Conservation (phyloP, 2,888 invertebrate genomes). For the Linnaemya vulpina region DNA sequence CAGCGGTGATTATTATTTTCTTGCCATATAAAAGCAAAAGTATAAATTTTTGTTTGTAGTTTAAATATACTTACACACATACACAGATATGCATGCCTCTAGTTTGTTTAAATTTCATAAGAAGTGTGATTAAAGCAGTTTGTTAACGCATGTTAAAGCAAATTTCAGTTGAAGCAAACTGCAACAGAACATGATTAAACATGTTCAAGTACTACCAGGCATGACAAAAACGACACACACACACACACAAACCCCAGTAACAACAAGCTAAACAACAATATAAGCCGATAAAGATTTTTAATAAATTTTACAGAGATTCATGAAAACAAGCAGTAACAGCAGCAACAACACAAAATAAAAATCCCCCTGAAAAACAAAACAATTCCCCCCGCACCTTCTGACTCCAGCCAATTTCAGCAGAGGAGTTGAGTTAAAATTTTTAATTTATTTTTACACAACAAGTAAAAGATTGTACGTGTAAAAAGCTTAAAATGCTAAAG, state of each 20-base stretch:
- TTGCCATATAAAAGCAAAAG: slow-evolving; percentile 3
- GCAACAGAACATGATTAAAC: slow-evolving; percentile 50
- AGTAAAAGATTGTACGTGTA: background rate
- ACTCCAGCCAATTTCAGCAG: background rate
- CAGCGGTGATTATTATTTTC: slow-evolving; percentile 30
- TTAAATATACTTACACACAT: background rate
- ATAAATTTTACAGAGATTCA: slow-evolving; percentile 15
- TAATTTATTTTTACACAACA: background rate
- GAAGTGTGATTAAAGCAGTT: slow-evolving; percentile 31
- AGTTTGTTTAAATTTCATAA: slow-evolving; percentile 34
- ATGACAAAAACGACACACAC: slow-evolving; percentile 13
- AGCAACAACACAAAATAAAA: background rate
- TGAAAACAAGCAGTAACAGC: slow-evolving; percentile 7
- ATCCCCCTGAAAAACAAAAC: background rate
- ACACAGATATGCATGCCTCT: background rate
- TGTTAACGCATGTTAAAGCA: slow-evolving; percentile 54
- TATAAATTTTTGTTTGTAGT: background rate
- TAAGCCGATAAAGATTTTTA: slow-evolving; percentile 50
- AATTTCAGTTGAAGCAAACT: slow-evolving; percentile 53
- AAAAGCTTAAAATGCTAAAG: background rate
- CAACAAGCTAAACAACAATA: slow-evolving; percentile 8
- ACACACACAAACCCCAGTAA: background rate
- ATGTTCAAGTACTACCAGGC: slow-evolving; percentile 49
- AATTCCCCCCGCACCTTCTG: slow-evolving; percentile 11
- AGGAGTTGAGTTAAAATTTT: background rate